These are phyloP conservation scores for Novumbra hubbsi DNA, from an alignment of 2,797 vertebrate genomes.

Conservation along the genomic window DNA sequence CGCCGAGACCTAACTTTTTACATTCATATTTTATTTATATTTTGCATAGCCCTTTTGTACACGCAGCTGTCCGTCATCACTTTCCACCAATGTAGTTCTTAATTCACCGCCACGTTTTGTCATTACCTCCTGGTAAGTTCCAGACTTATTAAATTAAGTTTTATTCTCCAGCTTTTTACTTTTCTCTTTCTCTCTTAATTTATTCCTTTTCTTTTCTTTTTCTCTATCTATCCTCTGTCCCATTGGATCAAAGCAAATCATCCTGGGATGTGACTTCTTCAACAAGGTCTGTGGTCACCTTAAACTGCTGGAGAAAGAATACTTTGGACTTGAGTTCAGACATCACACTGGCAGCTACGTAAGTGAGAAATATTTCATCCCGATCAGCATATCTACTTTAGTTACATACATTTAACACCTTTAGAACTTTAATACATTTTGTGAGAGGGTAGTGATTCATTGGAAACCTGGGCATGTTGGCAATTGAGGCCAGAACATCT, in stretches of 20 bases:
- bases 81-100: no score
- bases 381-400: neutral
- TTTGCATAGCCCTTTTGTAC: neutral
- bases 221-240: neutral
- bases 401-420: neutral
- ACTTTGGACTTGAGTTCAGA: conserved; percentile 81
- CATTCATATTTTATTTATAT: neutral
- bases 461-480: no score
- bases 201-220: neutral
- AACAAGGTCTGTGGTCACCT: conserved; percentile 78
- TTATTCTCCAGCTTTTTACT: neutral
- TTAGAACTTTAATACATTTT: no score
- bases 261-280: conserved; percentile 76
- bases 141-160: neutral
- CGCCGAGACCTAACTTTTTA: neutral
- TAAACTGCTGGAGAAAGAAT: conserved; percentile 79
- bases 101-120: no score
- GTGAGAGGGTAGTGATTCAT: no score
- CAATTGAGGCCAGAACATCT: no score
- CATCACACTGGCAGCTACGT: conserved; percentile 77
- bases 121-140: neutral
- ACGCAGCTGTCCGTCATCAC: no score
- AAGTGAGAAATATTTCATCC: conserved; percentile 44
- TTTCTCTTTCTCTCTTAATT: neutral
- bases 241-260: neutral